A percentile compares a stretch with the other conserved stretches of the same genome.
phyloP scores from a whole-genome alignment of 2,797 vertebrate species.

The Hemitrygon akajei region DNA sequence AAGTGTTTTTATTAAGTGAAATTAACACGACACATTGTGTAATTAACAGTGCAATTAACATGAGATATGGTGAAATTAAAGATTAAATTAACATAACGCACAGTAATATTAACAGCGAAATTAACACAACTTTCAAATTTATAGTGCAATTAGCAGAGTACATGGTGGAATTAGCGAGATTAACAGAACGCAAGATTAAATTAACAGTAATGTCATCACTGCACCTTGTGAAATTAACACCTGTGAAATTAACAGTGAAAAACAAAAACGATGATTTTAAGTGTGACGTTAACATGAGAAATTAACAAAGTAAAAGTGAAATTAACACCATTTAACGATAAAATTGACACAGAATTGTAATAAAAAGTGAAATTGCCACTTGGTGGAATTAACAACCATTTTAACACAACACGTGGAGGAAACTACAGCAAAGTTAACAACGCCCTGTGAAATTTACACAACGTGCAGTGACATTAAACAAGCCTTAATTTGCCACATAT shows the following conservation, averaged over 20 bases:
- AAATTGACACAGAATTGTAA: background rate
- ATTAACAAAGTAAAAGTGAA: background rate
- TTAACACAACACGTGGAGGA: background rate
- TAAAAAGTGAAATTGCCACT: background rate
- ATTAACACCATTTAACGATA: background rate
- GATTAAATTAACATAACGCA: background rate
- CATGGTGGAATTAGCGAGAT: background rate
- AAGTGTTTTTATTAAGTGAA: background rate
- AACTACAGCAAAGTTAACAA: background rate
- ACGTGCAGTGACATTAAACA: background rate
- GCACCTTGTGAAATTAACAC: too few relatives aligned
- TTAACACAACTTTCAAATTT: background rate
- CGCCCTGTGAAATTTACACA: background rate
- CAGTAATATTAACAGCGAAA: background rate
- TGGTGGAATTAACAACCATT: background rate
- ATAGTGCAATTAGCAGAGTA: background rate
- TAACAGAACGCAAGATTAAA: background rate
- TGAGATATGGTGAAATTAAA: background rate
- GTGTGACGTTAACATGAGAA: background rate
- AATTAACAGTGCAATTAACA: conserved; percentile 13
- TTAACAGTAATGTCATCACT: too few relatives aligned
- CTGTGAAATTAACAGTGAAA: too few relatives aligned
- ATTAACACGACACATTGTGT: background rate
- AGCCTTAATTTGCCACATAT: background rate
- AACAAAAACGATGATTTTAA: too few relatives aligned